phyloP scores from a whole-genome alignment of 2,888 invertebrate species.

The Drosophila rellima region DNA sequence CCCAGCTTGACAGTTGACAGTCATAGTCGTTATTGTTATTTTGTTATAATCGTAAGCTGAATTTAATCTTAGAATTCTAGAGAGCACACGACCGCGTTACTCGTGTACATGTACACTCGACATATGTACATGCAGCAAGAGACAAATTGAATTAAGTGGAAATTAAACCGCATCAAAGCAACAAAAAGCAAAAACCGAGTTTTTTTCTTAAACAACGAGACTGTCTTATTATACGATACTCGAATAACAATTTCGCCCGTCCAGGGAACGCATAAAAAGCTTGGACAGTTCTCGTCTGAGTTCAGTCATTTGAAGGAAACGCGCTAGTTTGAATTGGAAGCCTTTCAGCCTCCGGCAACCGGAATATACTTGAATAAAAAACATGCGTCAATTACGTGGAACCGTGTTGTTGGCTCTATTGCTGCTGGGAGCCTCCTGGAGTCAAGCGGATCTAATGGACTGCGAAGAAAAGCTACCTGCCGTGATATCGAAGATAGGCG shows the following conservation, averaged over 20 bases:
- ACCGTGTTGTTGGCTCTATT: conserved; percentile 47
- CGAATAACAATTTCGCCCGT: too few species aligned
- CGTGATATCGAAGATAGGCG: conserved; percentile 59
- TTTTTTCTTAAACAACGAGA: conserved; percentile 38
- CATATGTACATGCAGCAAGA: conserved; percentile 39
- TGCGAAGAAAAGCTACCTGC: conserved; percentile 74
- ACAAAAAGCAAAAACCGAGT: conserved; percentile 44
- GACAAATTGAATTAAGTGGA: conserved; percentile 76
- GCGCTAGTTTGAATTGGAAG: conserved; percentile 60
- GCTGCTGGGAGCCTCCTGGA: conserved; percentile 37
- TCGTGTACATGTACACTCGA: conserved; percentile 29
- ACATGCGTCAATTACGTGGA: conserved; percentile 34
- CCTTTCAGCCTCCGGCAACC: background rate
- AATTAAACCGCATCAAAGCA: conserved; percentile 28
- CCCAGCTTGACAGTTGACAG: conserved; percentile 41
- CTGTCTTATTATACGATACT: conserved; percentile 32
- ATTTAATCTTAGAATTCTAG: conserved; percentile 54
- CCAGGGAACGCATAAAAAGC: conserved; percentile 48
- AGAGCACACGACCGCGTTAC: conserved; percentile 43
- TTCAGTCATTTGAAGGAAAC: conserved; percentile 48
- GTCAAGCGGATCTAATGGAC: conserved; percentile 74
- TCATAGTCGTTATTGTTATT: conserved; percentile 16
- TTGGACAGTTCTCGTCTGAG: conserved; percentile 44
- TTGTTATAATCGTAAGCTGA: conserved; percentile 60
- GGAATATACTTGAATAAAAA: conserved; percentile 3